phyloP scores from a whole-genome alignment of 92 coral and sea anemone genomes.

The Zoanthus gigantus region DNA sequence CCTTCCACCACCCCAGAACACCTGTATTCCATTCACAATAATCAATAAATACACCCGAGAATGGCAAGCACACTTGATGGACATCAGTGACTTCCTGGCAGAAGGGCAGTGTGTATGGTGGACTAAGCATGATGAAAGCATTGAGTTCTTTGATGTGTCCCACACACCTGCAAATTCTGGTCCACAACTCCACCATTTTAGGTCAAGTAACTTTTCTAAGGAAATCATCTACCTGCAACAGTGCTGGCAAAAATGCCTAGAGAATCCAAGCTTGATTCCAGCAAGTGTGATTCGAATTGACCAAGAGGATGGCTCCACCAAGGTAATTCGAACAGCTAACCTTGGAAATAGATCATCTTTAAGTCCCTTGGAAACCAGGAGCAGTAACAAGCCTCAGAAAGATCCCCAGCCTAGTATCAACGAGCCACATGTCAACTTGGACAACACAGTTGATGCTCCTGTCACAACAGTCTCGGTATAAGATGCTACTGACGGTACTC shows the following conservation, averaged over 20 bases:
- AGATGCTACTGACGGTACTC: background rate
- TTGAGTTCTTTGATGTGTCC: conserved; percentile 73
- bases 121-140: conserved; percentile 61
- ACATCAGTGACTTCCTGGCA: conserved; percentile 54
- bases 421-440: background rate
- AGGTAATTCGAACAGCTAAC: conserved; percentile 15
- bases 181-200: conserved; percentile 58
- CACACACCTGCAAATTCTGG: conserved; percentile 30
- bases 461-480: conserved; percentile 10
- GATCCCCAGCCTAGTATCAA: background rate
- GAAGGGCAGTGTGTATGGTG: conserved; percentile 72
- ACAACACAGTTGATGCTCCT: conserved; percentile 1
- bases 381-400: conserved; percentile 17
- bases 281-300: conserved; percentile 28
- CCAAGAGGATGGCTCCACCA: conserved; percentile 34
- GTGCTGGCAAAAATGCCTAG: conserved; percentile 48
- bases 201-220: conserved; percentile 53
- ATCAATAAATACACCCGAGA: conserved; percentile 60
- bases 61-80: conserved; percentile 13
- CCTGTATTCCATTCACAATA: conserved; percentile 24
- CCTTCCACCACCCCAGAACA: conserved; percentile 28
- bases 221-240: conserved; percentile 49
- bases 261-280: conserved; percentile 17
- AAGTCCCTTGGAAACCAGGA: background rate
- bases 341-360: background rate